Evolutionary conservation across 2,113 vertebrate genomes (phyloP).

Genomic region (Pluvianellus socialis): DNA sequence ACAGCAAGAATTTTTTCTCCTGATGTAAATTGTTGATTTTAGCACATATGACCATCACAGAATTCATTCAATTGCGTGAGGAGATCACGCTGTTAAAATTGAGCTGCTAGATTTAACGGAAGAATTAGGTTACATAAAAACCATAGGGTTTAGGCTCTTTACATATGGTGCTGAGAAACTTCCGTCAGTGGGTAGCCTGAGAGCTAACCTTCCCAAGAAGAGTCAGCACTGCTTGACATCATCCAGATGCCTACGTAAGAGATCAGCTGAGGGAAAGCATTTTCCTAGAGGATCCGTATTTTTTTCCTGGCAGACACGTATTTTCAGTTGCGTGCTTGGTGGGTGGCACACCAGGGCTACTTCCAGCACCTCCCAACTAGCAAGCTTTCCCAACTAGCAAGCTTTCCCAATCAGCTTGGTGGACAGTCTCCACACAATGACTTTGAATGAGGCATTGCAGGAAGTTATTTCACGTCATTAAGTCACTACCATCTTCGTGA

Average conservation of each 20-base stretch:
- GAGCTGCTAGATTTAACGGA: slow-evolving; percentile 31
- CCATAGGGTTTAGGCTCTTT: not conserved
- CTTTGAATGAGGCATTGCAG: not conserved
- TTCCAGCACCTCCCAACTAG: not conserved
- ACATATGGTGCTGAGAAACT: slow-evolving; percentile 7
- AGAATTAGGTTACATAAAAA: slow-evolving; percentile 40
- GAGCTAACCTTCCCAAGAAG: not conserved
- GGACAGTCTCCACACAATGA: not conserved
- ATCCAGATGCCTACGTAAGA: not conserved
- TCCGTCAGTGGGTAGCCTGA: not conserved
- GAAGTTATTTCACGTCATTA: not conserved
- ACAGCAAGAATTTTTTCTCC: slow-evolving; percentile 28
- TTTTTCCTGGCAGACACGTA: not conserved
- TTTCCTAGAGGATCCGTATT: not conserved
- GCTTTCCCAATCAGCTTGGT: not conserved
- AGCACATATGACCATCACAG: slow-evolving; percentile 5
- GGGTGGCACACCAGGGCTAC: not conserved
- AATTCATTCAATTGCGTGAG: not conserved
- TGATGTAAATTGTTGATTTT: slow-evolving; percentile 42
- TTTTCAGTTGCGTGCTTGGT: not conserved
- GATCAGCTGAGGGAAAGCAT: not conserved
- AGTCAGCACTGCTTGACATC: not conserved
- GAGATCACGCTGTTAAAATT: slow-evolving; percentile 48
- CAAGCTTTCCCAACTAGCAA: not conserved
- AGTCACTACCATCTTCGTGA: not conserved